A percentile compares a stretch with the other conserved stretches of the same genome.
Evolutionary conservation across 2,888 invertebrate species (phyloP).

Genomic region (Gandaritis pyraliata): DNA sequence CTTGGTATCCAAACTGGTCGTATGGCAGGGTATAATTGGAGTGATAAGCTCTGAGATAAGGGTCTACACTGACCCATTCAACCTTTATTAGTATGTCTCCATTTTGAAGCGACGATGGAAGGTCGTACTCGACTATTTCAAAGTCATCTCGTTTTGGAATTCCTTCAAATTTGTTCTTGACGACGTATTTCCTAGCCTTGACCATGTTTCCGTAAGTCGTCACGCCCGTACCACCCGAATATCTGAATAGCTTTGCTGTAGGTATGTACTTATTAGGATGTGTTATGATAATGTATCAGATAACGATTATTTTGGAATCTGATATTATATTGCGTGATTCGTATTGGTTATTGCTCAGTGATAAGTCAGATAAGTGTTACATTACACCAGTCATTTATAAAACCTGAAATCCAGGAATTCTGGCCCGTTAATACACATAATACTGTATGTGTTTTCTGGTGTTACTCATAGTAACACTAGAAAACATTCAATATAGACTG

Average conservation of each 20-base stretch:
- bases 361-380: background rate
- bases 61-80: slow-evolving; percentile 64
- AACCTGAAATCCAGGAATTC: background rate
- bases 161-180: slow-evolving; percentile 83
- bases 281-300: slow-evolving; percentile 33
- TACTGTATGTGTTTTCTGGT: too few species aligned
- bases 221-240: slow-evolving; percentile 11
- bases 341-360: background rate
- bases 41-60: slow-evolving; percentile 55
- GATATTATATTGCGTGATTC: slow-evolving; percentile 18
- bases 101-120: slow-evolving; percentile 83
- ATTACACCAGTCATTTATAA: background rate
- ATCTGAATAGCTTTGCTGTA: slow-evolving; percentile 8
- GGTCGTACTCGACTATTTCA: slow-evolving; percentile 84
- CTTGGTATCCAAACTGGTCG: slow-evolving; percentile 49
- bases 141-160: slow-evolving; percentile 85
- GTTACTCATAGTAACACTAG: too few species aligned
- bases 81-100: slow-evolving; percentile 73
- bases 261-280: slow-evolving; percentile 1
- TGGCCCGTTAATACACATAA: background rate
- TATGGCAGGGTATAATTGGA: slow-evolving; percentile 38
- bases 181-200: slow-evolving; percentile 83
- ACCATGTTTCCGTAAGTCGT: slow-evolving; percentile 68
- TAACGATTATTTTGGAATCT: slow-evolving; percentile 4
- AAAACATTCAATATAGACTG: too few species aligned